A percentile compares a stretch with the other conserved stretches of the same genome.
phyloP scores from a whole-genome alignment of 2,113 vertebrate species.

The Pedionomus torquatus region DNA sequence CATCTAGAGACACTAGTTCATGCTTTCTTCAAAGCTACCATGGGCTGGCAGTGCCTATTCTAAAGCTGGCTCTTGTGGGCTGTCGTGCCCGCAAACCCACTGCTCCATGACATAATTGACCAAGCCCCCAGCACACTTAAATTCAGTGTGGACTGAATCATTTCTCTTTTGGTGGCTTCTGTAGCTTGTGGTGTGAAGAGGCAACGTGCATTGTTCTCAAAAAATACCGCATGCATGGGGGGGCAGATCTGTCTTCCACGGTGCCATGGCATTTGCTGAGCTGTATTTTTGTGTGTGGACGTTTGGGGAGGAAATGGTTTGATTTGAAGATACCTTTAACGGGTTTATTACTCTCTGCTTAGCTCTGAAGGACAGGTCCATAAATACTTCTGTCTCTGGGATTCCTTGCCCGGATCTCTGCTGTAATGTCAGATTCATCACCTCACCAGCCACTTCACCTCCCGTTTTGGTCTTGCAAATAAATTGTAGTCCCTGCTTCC shows the following conservation, averaged over 20 bases:
- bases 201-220: not conserved
- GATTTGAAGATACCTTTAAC: not conserved
- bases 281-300: not conserved
- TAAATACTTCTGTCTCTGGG: not conserved
- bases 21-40: not conserved
- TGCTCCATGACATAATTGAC: not conserved
- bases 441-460: not conserved
- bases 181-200: not conserved
- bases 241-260: not conserved
- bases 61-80: not conserved
- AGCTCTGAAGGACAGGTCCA: constrained; percentile 27
- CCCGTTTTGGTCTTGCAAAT: constrained; percentile 19
- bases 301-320: not conserved
- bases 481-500: not conserved
- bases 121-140: not conserved
- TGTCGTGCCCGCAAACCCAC: not conserved
- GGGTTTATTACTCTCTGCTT: not conserved
- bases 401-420: not conserved
- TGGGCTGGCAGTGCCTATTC: not conserved
- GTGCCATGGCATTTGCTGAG: not conserved
- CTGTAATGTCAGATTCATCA: not conserved
- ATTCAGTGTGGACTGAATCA: too few species aligned
- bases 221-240: not conserved
- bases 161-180: not conserved
- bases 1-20: not conserved